Conservation (phyloP, 2,797 vertebrate genomes). For the Scolopax bukidnonensis region DNA sequence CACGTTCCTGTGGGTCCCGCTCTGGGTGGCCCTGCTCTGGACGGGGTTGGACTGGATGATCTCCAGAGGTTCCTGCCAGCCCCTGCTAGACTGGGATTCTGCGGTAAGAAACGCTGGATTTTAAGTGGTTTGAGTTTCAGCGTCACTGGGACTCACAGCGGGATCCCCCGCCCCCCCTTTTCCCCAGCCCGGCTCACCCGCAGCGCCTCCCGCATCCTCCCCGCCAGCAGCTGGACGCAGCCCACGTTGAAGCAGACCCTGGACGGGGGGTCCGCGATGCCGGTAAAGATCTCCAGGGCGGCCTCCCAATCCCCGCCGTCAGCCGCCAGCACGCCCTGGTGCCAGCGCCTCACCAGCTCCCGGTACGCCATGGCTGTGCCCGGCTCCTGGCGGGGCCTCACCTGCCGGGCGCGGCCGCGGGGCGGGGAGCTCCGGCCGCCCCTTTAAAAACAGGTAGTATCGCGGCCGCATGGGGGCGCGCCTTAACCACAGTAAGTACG, state of each 20-base stretch:
- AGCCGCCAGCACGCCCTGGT: constrained; percentile 79
- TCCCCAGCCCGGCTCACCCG: constrained; percentile 67
- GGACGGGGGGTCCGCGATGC: constrained; percentile 81
- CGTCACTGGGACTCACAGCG: neutral
- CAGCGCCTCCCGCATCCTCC: constrained; percentile 78
- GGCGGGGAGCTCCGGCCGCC: neutral
- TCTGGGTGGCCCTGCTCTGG: neutral
- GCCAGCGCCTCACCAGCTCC: constrained; percentile 85
- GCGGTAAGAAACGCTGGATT: rapidly evolving
- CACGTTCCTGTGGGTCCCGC: too few relatives aligned
- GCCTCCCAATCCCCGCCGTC: constrained; percentile 81
- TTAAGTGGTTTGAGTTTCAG: rapidly evolving
- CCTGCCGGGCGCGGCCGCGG: neutral
- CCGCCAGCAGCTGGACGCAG: constrained; percentile 81
- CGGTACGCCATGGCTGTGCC: constrained; percentile 80
- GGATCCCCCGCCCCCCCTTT: neutral
- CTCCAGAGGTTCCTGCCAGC: neutral
- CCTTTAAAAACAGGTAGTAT: neutral
- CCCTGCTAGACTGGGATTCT: neutral
- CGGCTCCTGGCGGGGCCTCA: neutral
- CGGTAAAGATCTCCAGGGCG: constrained; percentile 78
- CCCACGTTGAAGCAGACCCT: constrained; percentile 85
- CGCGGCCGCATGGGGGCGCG: neutral
- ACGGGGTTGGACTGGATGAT: neutral
- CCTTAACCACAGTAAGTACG: neutral